Evolutionary conservation across 1,140 invertebrate genomes (phyloP), one percentile per base, ranked within the genome.

Genomic region (Calliphora vicina): DNA sequence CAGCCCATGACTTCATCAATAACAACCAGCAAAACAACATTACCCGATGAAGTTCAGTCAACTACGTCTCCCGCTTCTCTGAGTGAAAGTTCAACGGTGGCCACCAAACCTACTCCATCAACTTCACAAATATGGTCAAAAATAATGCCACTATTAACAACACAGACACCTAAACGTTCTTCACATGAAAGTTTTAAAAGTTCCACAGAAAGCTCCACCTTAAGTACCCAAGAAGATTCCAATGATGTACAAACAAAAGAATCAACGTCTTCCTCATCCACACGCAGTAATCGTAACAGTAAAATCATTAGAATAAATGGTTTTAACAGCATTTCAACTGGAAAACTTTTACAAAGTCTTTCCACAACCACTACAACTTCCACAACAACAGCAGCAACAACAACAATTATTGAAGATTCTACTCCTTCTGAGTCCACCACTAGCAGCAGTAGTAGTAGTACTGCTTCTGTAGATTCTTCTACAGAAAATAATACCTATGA

Each of bases 211-310:
- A 67, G 61, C 23, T 67, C 61, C 2, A 43, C 74, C 1, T 35
- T 17, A 12, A 15, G 17, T 20, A 42, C 35, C 3, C 35, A 43
- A 35, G 29, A 20, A 20, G 61, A 27, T 72, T 29, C 67, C 12
- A 76, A 78, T 45, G 43, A 29, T 43, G 25, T 50, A 76, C 26
- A 15, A 83, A 43, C 25, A 57, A 81, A 15, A 10, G 20, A 71
- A 23, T 43, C 35, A 35, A 35, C 10, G 29, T 15, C 42, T 15
- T 50, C 45, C 84, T 78, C 84, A 88, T 83, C 71, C 86, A 88
- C 85, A 8, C 87, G 85, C 85, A 89, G 85, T 84, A 85, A 87
- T 88, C 87, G 85, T 84, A 89, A 89, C 86, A 89, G 88, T 83
- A 89, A 89, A 89, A 89, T 89, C 86, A 87, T 86, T 83, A 86